A percentile compares a stretch with the other conserved stretches of the same genome.
Conservation (phyloP, 2,888 invertebrate genomes). For the Melikaiella ostensackeni region DNA sequence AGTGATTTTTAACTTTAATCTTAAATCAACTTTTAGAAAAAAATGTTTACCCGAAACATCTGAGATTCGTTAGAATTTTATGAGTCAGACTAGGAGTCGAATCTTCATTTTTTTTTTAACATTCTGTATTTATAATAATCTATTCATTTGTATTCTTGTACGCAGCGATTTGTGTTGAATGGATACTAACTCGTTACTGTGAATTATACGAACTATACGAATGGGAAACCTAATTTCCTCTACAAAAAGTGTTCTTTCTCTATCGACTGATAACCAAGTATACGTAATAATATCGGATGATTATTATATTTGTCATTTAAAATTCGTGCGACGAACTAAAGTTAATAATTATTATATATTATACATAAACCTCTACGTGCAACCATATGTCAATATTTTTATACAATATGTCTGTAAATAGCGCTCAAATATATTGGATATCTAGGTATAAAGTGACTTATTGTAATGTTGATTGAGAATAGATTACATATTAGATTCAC, state of each 20-base stretch:
- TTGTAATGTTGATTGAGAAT: slow-evolving; percentile 59
- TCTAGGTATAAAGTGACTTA: slow-evolving; percentile 55
- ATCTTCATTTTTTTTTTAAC: not conserved
- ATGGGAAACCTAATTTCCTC: slow-evolving; percentile 22
- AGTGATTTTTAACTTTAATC: not conserved
- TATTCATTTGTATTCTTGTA: not conserved
- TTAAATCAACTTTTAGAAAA: slow-evolving; percentile 2
- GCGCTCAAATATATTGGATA: slow-evolving; percentile 52
- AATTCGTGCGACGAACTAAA: slow-evolving; percentile 35
- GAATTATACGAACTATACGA: not conserved
- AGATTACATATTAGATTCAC: slow-evolving; percentile 44
- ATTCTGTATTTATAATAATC: not conserved
- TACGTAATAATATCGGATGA: slow-evolving; percentile 59
- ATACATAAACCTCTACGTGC: slow-evolving; percentile 21
- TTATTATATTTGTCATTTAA: slow-evolving; percentile 16
- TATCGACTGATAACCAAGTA: slow-evolving; percentile 62
- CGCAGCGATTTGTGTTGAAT: not conserved
- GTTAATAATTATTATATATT: slow-evolving; percentile 43
- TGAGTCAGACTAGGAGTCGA: not conserved
- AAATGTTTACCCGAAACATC: not conserved
- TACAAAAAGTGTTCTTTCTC: slow-evolving; percentile 47
- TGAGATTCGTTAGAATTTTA: not conserved
- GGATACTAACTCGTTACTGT: not conserved
- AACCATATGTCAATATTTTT: slow-evolving; percentile 66
- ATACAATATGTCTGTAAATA: slow-evolving; percentile 69